Evolutionary conservation across 2,113 vertebrate species (phyloP).

Genomic region (Ptychochromis oligacanthus): DNA sequence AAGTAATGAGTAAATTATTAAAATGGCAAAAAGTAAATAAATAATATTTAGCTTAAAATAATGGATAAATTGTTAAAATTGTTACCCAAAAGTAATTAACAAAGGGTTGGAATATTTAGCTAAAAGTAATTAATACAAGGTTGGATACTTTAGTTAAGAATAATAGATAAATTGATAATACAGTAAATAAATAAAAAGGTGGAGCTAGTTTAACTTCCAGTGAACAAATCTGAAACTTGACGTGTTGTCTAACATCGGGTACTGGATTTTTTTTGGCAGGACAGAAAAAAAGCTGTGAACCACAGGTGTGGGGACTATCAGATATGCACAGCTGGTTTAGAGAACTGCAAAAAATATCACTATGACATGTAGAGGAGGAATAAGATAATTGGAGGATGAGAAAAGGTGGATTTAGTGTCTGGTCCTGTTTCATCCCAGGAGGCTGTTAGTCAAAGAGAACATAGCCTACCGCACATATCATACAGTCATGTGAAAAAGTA

Average conservation of each 20-base stretch:
- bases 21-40: background rate
- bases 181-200: background rate
- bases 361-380: background rate
- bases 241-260: accelerated
- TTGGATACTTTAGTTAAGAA: background rate
- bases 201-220: background rate
- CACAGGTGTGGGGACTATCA: background rate
- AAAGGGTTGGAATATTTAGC: background rate
- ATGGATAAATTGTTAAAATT: background rate
- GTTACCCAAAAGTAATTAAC: background rate
- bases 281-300: background rate
- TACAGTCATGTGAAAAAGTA: background rate
- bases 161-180: background rate
- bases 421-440: background rate
- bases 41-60: background rate
- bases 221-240: background rate
- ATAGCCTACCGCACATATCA: background rate
- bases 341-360: conserved; percentile 1
- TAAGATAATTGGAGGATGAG: background rate
- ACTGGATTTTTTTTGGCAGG: background rate
- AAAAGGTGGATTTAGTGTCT: background rate
- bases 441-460: conserved; percentile 5
- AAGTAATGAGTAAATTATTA: too few species aligned
- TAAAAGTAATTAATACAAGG: background rate
- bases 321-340: background rate